These are phyloP conservation scores for Cinclus mexicanus DNA, from an alignment of 2,113 vertebrate species.

Conservation along the genomic window DNA sequence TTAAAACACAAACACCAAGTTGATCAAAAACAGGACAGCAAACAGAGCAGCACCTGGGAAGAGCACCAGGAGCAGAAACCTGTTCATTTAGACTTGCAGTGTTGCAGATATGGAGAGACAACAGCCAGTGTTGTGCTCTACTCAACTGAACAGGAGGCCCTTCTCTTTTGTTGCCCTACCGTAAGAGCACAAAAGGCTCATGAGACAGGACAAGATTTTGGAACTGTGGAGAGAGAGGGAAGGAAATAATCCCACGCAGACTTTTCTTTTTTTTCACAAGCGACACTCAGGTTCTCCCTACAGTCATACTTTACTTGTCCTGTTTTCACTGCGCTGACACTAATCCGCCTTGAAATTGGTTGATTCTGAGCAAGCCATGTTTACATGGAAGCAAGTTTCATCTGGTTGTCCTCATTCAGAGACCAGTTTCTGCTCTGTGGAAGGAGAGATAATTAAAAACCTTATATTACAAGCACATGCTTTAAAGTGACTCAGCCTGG, in stretches of 20 bases:
- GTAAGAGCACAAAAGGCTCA: neutral
- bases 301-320: conserved; percentile 56
- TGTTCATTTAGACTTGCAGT: neutral
- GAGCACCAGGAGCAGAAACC: neutral
- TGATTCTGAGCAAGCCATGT: conserved; percentile 69
- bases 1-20: neutral
- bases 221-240: neutral
- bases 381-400: conserved; percentile 69
- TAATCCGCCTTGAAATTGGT: conserved; percentile 78
- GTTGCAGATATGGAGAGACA: neutral
- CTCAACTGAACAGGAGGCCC: neutral
- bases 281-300: conserved; percentile 33
- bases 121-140: neutral
- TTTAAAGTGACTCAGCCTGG: conserved; percentile 66
- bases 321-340: conserved; percentile 62
- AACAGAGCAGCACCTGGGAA: neutral
- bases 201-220: neutral
- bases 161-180: neutral
- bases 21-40: neutral
- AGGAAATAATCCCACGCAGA: neutral
- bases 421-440: conserved; percentile 64
- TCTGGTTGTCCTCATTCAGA: conserved; percentile 63
- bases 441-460: conserved; percentile 74
- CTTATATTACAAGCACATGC: conserved; percentile 58
- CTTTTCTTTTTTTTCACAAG: conserved; percentile 51